These are phyloP conservation scores for Aphidius ervi DNA, from an alignment of 1,140 invertebrate genomes.

Conservation along the genomic window DNA sequence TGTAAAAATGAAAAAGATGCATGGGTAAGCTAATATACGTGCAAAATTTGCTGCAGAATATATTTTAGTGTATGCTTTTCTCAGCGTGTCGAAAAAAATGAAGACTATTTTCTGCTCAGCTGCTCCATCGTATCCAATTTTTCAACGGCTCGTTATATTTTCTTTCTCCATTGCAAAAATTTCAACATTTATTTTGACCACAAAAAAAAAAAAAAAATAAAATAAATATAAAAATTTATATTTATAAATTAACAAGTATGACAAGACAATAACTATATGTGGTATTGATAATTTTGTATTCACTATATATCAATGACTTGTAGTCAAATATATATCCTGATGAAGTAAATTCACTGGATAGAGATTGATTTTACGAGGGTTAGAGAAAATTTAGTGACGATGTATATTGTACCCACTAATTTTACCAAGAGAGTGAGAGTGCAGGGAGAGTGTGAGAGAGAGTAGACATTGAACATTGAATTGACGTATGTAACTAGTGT, in stretches of 20 bases:
- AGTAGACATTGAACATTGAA: background rate
- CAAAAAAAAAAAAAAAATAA: conserved; percentile 19
- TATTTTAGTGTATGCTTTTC: conserved; percentile 13
- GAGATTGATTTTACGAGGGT: background rate
- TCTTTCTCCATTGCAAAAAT: background rate
- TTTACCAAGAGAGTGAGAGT: conserved; percentile 8
- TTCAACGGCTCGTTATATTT: conserved; percentile 27
- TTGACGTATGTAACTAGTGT: background rate
- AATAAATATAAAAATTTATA: conserved; percentile 4
- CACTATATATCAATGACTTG: background rate
- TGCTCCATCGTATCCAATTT: conserved; percentile 48
- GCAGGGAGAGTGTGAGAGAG: background rate
- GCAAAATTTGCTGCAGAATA: background rate
- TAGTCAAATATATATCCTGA: background rate
- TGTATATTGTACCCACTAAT: conserved; percentile 19
- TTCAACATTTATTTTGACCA: conserved; percentile 20
- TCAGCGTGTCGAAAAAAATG: background rate
- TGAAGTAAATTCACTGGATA: conserved; percentile 1
- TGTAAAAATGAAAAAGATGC: conserved; percentile 29
- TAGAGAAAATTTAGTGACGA: conserved; percentile 18
- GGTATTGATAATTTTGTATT: background rate
- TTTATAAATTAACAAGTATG: too few relatives aligned
- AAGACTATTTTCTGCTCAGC: conserved; percentile 47
- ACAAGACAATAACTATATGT: too few relatives aligned
- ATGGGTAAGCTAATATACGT: conserved; percentile 4